A percentile compares a stretch with the other conserved stretches of the same genome.
Conservation (phyloP, 2,888 invertebrate species). For the Ophioninae sp. region DNA sequence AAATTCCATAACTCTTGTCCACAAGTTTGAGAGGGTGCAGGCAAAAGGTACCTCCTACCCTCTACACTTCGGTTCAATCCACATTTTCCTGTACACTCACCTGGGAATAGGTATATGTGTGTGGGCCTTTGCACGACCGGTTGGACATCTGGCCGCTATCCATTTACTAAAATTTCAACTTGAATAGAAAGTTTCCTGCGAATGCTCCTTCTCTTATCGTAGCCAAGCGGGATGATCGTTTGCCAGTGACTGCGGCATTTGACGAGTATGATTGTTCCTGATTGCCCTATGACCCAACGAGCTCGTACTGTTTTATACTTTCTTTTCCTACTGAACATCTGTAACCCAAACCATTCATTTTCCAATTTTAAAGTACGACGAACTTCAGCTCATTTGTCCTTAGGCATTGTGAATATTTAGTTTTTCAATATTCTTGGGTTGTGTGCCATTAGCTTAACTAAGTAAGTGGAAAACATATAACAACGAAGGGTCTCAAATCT, state of each 20-base stretch:
- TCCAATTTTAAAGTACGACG: background rate
- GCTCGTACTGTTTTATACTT: constrained; percentile 3
- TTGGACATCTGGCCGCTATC: constrained; percentile 57
- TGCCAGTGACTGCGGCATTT: constrained; percentile 31
- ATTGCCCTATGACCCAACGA: constrained; percentile 26
- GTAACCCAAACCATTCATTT: background rate
- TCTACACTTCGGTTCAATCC: background rate
- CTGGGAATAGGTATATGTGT: background rate
- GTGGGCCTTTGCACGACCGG: constrained; percentile 20
- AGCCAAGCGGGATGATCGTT: background rate
- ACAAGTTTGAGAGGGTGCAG: constrained; percentile 23
- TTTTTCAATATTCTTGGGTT: background rate
- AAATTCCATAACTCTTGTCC: constrained; percentile 30
- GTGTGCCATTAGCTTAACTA: background rate
- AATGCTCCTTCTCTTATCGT: constrained; percentile 23
- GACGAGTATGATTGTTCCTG: constrained; percentile 26
- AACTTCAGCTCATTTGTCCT: background rate
- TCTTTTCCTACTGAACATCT: background rate
- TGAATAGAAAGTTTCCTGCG: constrained; percentile 44
- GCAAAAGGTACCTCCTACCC: constrained; percentile 28
- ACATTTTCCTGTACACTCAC: background rate
- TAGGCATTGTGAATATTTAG: background rate
- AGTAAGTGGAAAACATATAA: background rate
- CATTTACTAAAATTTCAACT: constrained; percentile 57
- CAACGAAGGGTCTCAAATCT: background rate